phyloP scores from a whole-genome alignment of 2,888 invertebrate species.

The Philopedon plagiatum region DNA sequence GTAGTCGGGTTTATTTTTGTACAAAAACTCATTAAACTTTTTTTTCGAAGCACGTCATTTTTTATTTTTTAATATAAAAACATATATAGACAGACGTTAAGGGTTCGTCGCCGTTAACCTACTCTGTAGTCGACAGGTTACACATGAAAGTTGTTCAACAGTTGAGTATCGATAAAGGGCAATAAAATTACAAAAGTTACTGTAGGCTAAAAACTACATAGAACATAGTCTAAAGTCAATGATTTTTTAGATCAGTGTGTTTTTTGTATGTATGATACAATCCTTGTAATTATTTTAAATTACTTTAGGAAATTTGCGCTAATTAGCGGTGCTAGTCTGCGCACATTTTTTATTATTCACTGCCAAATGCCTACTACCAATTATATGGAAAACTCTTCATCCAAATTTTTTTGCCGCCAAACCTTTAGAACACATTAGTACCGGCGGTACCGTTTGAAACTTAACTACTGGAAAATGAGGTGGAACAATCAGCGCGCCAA shows the following conservation, averaged over 20 bases:
- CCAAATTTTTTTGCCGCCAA: slow-evolving; percentile 5
- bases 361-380: slow-evolving; percentile 57
- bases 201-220: slow-evolving; percentile 60
- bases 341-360: slow-evolving; percentile 55
- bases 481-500: not conserved
- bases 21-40: slow-evolving; percentile 41
- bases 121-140: slow-evolving; percentile 31
- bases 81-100: slow-evolving; percentile 28
- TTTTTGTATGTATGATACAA: slow-evolving; percentile 48
- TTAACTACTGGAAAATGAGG: not conserved
- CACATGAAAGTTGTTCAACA: slow-evolving; percentile 47
- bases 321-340: slow-evolving; percentile 57
- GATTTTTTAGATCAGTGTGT: slow-evolving; percentile 51
- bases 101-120: slow-evolving; percentile 43
- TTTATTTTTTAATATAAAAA: slow-evolving; percentile 29
- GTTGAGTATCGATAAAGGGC: slow-evolving; percentile 61
- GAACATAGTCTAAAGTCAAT: slow-evolving; percentile 59
- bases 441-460: not conserved
- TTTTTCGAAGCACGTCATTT: slow-evolving; percentile 32
- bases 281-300: slow-evolving; percentile 47
- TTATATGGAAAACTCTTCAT: slow-evolving; percentile 40
- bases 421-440: not conserved
- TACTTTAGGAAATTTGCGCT: slow-evolving; percentile 56
- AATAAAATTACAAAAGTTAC: slow-evolving; percentile 58
- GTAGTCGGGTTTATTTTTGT: slow-evolving; percentile 50